phyloP scores from a whole-genome alignment of 1,140 invertebrate species.

The Aphelinus atriplicis region DNA sequence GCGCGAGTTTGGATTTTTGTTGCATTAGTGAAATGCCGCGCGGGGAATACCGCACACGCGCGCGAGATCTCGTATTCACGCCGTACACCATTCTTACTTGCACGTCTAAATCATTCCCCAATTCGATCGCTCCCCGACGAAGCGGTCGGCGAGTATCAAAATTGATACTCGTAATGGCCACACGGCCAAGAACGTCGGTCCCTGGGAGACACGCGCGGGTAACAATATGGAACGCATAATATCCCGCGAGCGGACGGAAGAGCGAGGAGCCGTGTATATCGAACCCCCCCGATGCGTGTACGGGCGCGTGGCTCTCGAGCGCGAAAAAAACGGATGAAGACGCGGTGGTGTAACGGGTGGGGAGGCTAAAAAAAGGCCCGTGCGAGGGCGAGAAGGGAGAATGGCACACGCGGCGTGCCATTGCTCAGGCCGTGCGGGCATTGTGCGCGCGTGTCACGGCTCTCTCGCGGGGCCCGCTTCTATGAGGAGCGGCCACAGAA shows the following conservation, averaged over 20 bases:
- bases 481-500: constrained; percentile 53
- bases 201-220: too few species aligned
- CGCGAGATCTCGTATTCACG: neutral
- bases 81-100: neutral
- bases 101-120: constrained; percentile 10
- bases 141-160: constrained; percentile 52
- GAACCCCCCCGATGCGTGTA: too few species aligned
- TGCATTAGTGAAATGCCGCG: neutral
- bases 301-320: neutral
- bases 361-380: constrained; percentile 31
- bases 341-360: constrained; percentile 14
- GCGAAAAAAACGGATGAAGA: constrained; percentile 41
- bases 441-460: constrained; percentile 31
- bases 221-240: too few species aligned
- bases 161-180: constrained; percentile 62
- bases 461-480: constrained; percentile 40
- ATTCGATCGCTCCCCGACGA: constrained; percentile 8
- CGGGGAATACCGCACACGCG: neutral
- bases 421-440: neutral
- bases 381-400: constrained; percentile 37
- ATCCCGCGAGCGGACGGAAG: neutral
- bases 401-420: constrained; percentile 36
- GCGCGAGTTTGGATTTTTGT: constrained; percentile 26
- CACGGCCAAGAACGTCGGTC: constrained; percentile 34
- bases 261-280: too few species aligned